Percentiles rank a stretch among this genome's conserved stretches.
phyloP scores from a whole-genome alignment of 2,797 vertebrate genomes.

The Vireo griseus region DNA sequence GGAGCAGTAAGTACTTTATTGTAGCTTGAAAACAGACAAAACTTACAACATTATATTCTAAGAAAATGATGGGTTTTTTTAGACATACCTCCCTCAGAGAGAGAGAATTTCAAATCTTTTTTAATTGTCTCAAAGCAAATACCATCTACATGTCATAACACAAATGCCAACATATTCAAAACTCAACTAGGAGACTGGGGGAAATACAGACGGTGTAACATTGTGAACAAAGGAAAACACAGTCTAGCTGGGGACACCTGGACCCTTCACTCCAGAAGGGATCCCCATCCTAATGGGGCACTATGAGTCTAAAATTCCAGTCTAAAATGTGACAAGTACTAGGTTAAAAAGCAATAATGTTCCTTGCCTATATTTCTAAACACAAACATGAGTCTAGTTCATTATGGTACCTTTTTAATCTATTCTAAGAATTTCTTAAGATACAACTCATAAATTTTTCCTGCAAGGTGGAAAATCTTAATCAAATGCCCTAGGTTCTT shows the following conservation, averaged over 20 bases:
- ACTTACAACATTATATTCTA: neutral
- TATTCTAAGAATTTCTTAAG: neutral
- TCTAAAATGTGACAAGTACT: neutral
- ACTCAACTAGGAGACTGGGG: neutral
- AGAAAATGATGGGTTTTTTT: neutral
- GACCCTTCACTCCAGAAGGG: neutral
- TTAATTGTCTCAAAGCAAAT: neutral
- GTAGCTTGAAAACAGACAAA: slow-evolving; percentile 14
- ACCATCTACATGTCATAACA: neutral
- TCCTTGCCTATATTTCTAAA: neutral
- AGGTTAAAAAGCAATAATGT: neutral
- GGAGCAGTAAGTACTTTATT: slow-evolving; percentile 28
- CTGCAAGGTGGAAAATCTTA: neutral
- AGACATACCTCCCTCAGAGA: neutral
- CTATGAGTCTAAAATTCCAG: neutral
- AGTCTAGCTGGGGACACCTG: neutral
- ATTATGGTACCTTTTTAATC: neutral
- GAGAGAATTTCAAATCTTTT: neutral
- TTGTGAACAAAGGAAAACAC: neutral
- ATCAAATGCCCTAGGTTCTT: neutral
- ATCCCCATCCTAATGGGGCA: neutral
- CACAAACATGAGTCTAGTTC: neutral
- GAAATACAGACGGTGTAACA: neutral
- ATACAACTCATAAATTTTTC: neutral
- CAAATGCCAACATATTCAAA: neutral